phyloP scores from a whole-genome alignment of 1,140 invertebrate genomes.

The Philopotamus ludificatus region DNA sequence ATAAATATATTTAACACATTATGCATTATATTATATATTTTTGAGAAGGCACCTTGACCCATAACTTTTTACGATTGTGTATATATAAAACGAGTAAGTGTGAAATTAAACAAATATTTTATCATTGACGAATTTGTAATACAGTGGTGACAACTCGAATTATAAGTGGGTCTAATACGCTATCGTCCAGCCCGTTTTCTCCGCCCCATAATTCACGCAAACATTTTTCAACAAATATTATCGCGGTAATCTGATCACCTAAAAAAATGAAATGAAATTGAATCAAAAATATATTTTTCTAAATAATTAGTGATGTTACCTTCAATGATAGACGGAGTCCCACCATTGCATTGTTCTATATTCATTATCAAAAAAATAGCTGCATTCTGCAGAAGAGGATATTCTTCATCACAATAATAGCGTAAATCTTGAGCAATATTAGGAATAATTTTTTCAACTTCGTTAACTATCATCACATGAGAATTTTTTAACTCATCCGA shows the following conservation, averaged over 20 bases:
- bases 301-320: background rate
- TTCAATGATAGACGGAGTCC: background rate
- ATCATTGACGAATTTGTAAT: slow-evolving; percentile 7
- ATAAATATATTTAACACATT: too few species aligned
- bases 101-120: too few species aligned
- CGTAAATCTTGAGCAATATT: slow-evolving; percentile 13
- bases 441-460: slow-evolving; percentile 3
- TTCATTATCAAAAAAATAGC: slow-evolving; percentile 17
- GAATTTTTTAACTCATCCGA: background rate
- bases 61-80: too few species aligned
- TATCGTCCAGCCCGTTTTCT: background rate
- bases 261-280: background rate
- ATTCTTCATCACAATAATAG: slow-evolving; percentile 15
- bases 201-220: slow-evolving; percentile 8
- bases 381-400: background rate
- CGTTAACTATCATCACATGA: slow-evolving; percentile 10
- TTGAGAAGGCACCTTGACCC: too few species aligned
- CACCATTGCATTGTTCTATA: background rate
- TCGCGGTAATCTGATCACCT: background rate
- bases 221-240: slow-evolving; percentile 1
- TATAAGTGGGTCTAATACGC: slow-evolving; percentile 2
- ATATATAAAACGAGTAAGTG: too few species aligned
- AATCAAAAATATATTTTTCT: background rate
- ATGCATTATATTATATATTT: too few species aligned
- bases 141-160: slow-evolving; percentile 1